Conservation (phyloP, 2,113 vertebrate genomes). For the Corythoichthys intestinalis region DNA sequence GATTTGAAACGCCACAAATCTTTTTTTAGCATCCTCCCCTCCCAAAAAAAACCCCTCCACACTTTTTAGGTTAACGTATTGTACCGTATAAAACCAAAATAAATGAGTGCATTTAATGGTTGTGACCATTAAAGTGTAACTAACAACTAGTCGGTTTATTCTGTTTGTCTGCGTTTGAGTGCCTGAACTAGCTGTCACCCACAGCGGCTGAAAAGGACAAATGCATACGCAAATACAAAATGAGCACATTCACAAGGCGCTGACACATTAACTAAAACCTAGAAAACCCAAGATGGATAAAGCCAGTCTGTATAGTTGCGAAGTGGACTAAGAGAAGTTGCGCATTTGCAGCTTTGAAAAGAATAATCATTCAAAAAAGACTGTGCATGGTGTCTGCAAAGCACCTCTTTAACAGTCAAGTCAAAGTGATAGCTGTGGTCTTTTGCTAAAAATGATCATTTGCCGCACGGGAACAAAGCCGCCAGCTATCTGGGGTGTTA, state of each 20-base stretch:
- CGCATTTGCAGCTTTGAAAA: conserved; percentile 37
- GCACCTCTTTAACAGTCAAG: conserved; percentile 62
- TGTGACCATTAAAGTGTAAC: too few species aligned
- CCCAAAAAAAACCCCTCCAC: too few species aligned
- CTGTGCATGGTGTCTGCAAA: conserved; percentile 35
- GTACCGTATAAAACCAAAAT: too few species aligned
- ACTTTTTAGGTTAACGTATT: too few species aligned
- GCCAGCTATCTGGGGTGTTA: conserved; percentile 62
- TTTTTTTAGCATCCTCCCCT: too few species aligned
- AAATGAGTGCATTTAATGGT: too few species aligned
- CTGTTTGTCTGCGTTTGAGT: too few species aligned
- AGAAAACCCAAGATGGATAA: conserved; percentile 9
- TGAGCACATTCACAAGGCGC: not conserved
- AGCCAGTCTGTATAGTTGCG: conserved; percentile 16
- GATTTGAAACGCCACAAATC: too few species aligned
- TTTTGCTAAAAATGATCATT: conserved; percentile 65
- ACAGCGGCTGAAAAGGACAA: too few species aligned
- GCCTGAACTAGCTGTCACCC: too few species aligned
- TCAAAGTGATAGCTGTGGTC: conserved; percentile 60
- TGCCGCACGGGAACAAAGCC: conserved; percentile 64
- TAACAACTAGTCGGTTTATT: too few species aligned
- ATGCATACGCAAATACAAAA: not conserved
- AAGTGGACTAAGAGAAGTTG: conserved; percentile 37
- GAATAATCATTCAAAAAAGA: conserved; percentile 22
- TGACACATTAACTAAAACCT: not conserved